Base-by-base conservation (phyloP, 2,797 vertebrate genomes). In the Erpetoichthys calabaricus region DNA sequence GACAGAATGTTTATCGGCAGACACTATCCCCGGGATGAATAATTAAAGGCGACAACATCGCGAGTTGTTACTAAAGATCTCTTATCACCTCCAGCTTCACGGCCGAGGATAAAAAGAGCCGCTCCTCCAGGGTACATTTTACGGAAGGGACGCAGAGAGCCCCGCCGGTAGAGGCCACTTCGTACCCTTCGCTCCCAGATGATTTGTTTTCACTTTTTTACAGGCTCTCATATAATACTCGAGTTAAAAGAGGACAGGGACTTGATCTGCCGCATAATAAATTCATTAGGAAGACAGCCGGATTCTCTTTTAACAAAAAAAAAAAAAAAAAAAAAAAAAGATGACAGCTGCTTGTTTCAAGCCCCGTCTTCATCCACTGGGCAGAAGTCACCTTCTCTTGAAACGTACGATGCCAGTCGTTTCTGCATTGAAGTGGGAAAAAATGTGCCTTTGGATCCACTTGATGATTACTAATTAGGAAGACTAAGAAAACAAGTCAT, bases 161-260 rank as follows among this genome's bases (percentile, higher is more conserved):
- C 70, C 67, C 76, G 76, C 75, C 62, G 42, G 68, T 83, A 69
- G 76, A 80, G 85, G 77, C 70, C 78, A 76, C 78, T 82, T 76
- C 25, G 72, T 78, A 71, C 77, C 64, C 75, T 76, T 71, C 74
- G 76, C 74, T 62, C 73, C 73, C 74, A 67, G 82, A 80, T 83
- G 80, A 86, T 84, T 80, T 76, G 77, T 76, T 67, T 80, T 78
- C 79, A 79, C 72, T 74, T 67, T 67, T 83, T 80, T 81, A 79
- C 81, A 75, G 78, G 76, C 67, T 69, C 80, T 77, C 74, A 77
- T 82, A 75, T 82, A 75, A 71, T 73, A 75, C 74, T 78, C 69
- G 74, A 73, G 71, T 81, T 83, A 83, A 25, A 86, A 75, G 80
- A 86, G 80, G 73, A 79, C 67, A 63, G 73, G 73, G 69, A 80